Percentiles rank a stretch among this genome's conserved stretches.
phyloP scores from a whole-genome alignment of 2,113 vertebrate species.

The Ornithorhynchus anatinus region DNA sequence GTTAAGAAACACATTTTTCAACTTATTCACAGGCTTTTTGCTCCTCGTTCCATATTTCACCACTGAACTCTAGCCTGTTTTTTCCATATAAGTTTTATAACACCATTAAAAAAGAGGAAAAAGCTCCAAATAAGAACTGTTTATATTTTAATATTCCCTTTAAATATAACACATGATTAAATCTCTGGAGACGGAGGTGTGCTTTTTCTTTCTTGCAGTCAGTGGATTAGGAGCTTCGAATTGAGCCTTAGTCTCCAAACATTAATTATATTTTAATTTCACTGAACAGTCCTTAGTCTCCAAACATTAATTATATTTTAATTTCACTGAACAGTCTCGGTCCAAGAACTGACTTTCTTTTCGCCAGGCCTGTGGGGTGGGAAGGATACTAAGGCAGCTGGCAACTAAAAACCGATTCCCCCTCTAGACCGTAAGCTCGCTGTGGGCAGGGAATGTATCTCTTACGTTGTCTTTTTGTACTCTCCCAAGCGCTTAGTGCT shows the following conservation, averaged over 20 bases:
- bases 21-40: constrained; percentile 7
- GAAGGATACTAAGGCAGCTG: too few species aligned
- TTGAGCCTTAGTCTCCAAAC: background rate
- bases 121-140: background rate
- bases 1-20: constrained; percentile 28
- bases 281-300: background rate
- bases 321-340: background rate
- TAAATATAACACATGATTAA: constrained; percentile 27
- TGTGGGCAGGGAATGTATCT: too few species aligned
- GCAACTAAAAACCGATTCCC: too few species aligned
- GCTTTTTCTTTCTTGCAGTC: constrained; percentile 20
- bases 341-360: too few species aligned
- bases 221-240: background rate
- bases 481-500: too few species aligned
- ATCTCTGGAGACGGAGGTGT: background rate
- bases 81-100: constrained; percentile 30
- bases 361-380: too few species aligned
- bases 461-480: too few species aligned
- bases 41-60: constrained; percentile 6
- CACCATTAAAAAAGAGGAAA: constrained; percentile 17
- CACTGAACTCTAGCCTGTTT: background rate
- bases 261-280: background rate
- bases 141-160: constrained; percentile 35
- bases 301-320: background rate
- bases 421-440: too few species aligned